These are phyloP conservation scores for Polymixis lichenea DNA, from an alignment of 2,888 invertebrate genomes.

Conservation along the genomic window DNA sequence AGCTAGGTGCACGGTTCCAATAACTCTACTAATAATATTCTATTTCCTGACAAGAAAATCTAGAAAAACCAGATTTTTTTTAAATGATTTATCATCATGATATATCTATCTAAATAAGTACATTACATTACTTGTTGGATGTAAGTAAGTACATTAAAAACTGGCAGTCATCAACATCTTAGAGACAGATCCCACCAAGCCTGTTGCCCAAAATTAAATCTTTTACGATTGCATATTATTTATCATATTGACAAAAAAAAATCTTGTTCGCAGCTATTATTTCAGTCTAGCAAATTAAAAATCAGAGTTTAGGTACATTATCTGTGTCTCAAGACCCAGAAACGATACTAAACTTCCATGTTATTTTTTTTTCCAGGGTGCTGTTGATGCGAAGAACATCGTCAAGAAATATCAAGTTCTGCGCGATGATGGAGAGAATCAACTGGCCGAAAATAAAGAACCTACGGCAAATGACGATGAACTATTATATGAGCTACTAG, in stretches of 20 bases:
- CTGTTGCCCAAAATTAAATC: neutral
- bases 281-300: no score
- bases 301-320: neutral
- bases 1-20: no score
- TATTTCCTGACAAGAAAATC: no score
- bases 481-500: slow-evolving; percentile 19
- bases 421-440: neutral
- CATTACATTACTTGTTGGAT: neutral
- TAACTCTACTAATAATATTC: no score
- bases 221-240: no score
- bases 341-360: neutral
- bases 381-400: slow-evolving; percentile 8
- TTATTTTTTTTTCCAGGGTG: slow-evolving; percentile 13
- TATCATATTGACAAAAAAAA: no score
- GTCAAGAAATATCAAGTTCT: neutral
- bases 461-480: neutral
- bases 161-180: no score
- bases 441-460: neutral
- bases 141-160: neutral
- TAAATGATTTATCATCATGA: no score
- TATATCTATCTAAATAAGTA: no score
- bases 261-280: no score
- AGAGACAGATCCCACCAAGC: neutral
- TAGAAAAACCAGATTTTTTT: no score
- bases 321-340: neutral